Evolutionary conservation across 2,888 invertebrate genomes (phyloP).

Genomic region (Chymomyza fuscimana): DNA sequence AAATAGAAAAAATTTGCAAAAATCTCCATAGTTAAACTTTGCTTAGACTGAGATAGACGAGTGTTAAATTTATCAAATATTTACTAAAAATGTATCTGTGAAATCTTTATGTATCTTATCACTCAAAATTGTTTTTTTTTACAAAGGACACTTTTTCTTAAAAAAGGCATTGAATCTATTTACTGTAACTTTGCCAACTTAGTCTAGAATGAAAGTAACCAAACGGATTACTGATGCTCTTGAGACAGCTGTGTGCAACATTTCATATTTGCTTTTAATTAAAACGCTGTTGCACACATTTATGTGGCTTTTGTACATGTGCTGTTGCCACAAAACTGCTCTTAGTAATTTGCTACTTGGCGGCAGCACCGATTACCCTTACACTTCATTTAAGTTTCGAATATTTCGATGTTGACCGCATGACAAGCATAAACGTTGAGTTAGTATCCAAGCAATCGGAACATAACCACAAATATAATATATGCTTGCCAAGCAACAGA

Average conservation of each 20-base stretch:
- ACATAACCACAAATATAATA: neutral
- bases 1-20: too few species aligned
- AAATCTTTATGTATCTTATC: too few species aligned
- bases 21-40: too few species aligned
- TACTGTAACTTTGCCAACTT: too few species aligned
- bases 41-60: too few species aligned
- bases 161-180: too few species aligned
- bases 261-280: neutral
- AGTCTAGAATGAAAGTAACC: too few species aligned
- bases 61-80: too few species aligned
- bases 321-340: neutral
- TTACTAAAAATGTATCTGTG: too few species aligned
- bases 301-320: neutral
- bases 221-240: neutral
- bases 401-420: constrained; percentile 43
- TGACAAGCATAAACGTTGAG: constrained; percentile 62
- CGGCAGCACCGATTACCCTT: neutral
- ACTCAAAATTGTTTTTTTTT: too few species aligned
- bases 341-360: neutral
- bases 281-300: neutral
- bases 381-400: neutral
- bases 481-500: neutral
- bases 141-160: too few species aligned
- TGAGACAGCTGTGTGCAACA: neutral
- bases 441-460: constrained; percentile 28